A percentile compares a stretch with the other conserved stretches of the same genome.
Conservation (phyloP, 2,888 invertebrate species). For the Heliconius cydno region DNA sequence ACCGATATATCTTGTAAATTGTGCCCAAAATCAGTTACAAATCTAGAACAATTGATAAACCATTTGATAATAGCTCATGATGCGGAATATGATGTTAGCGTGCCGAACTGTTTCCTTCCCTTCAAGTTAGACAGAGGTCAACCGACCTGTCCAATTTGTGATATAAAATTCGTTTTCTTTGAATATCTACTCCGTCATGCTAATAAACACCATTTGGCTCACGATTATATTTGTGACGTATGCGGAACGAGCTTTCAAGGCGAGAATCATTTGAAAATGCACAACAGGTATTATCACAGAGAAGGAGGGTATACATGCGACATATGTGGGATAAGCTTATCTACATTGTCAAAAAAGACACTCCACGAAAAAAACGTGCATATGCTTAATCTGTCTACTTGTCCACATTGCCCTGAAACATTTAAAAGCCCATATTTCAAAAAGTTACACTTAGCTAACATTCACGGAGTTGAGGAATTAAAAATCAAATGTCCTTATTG, state of each 20-base stretch:
- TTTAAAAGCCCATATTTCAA: constrained; percentile 77
- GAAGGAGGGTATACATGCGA: constrained; percentile 75
- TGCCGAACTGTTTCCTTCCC: constrained; percentile 74
- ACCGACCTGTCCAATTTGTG: constrained; percentile 72
- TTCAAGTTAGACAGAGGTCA: constrained; percentile 73
- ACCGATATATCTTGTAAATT: constrained; percentile 70
- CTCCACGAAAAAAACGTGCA: constrained; percentile 76
- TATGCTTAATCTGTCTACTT: constrained; percentile 67
- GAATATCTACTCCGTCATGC: constrained; percentile 75
- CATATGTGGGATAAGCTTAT: constrained; percentile 77
- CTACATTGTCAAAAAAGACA: constrained; percentile 74
- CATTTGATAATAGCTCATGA: constrained; percentile 78
- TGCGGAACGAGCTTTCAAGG: constrained; percentile 79
- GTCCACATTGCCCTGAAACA: constrained; percentile 73
- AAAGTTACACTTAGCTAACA: constrained; percentile 73
- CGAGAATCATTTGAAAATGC: constrained; percentile 78
- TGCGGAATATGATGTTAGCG: constrained; percentile 73
- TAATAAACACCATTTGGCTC: constrained; percentile 73
- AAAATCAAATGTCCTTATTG: constrained; percentile 77
- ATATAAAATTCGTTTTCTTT: constrained; percentile 75
- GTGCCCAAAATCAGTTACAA: constrained; percentile 60
- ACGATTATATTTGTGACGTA: constrained; percentile 78
- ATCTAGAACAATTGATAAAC: constrained; percentile 72
- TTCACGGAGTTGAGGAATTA: constrained; percentile 74
- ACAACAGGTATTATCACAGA: constrained; percentile 75